A percentile compares a stretch with the other conserved stretches of the same genome.
These are phyloP conservation scores for Strix aluco DNA, from an alignment of 2,113 vertebrate species.

Conservation along the genomic window DNA sequence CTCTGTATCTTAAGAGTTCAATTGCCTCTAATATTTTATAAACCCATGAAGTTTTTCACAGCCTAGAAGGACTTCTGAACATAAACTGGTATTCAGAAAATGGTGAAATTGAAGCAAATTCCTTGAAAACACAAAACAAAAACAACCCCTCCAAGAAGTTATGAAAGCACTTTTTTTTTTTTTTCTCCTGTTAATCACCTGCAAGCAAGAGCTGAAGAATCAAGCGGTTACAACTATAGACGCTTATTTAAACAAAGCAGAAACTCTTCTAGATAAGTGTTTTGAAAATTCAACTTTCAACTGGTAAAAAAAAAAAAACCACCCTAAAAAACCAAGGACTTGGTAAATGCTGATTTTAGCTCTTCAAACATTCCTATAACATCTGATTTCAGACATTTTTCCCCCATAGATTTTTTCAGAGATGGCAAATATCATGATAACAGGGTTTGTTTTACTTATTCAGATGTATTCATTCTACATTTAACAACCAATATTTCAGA, in stretches of 20 bases:
- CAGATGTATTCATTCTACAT: not conserved
- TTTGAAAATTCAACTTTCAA: not conserved
- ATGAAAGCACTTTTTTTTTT: not conserved
- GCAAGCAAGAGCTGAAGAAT: not conserved
- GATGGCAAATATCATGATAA: not conserved
- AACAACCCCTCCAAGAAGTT: not conserved
- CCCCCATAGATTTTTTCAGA: not conserved
- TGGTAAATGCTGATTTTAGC: not conserved
- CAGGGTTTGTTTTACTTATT: not conserved
- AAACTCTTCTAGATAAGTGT: not conserved
- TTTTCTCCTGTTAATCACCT: not conserved
- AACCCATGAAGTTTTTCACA: not conserved
- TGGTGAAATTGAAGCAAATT: not conserved
- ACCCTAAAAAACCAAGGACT: not conserved
- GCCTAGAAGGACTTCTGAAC: not conserved
- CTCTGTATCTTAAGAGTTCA: not conserved
- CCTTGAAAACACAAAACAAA: not conserved
- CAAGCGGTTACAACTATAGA: not conserved
- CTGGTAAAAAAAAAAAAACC: not conserved
- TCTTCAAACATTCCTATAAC: not conserved
- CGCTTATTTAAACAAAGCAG: not conserved
- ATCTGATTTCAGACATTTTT: not conserved
- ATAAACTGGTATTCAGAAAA: not conserved
- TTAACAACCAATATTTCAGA: not conserved
- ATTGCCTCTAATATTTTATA: not conserved